Conservation (phyloP, 2,797 vertebrate genomes). For the Melanogrammus aeglefinus region DNA sequence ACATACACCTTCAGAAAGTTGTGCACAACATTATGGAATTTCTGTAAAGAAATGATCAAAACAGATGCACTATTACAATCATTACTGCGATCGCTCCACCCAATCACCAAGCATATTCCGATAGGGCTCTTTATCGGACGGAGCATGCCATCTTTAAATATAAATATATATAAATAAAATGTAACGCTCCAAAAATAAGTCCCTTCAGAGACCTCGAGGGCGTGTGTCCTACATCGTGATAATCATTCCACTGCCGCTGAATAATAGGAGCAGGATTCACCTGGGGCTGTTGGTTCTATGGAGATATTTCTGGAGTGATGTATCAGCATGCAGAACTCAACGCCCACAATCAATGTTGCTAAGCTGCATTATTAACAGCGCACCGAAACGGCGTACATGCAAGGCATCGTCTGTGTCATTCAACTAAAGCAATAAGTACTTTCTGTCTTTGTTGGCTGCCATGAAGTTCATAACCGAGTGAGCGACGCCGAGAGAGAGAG, state of each 20-base stretch:
- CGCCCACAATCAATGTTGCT: neutral
- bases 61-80: too few relatives aligned
- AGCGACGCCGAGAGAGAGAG: slow-evolving; percentile 4
- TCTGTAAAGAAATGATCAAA: too few relatives aligned
- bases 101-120: too few relatives aligned
- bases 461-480: slow-evolving; percentile 36
- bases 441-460: slow-evolving; percentile 37
- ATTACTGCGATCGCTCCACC: too few relatives aligned
- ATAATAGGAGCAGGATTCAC: too few relatives aligned
- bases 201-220: neutral
- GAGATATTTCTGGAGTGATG: neutral
- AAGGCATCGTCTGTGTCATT: slow-evolving; percentile 3
- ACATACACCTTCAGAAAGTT: too few relatives aligned
- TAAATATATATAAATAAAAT: neutral
- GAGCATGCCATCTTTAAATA: too few relatives aligned
- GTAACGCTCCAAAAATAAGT: neutral
- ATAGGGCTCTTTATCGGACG: too few relatives aligned
- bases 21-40: too few relatives aligned
- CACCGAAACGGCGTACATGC: neutral
- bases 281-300: neutral
- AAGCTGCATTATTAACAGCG: neutral
- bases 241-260: neutral
- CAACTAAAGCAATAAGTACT: slow-evolving; percentile 40
- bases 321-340: neutral
- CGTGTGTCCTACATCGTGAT: neutral